Percentiles rank a stretch among this genome's conserved stretches.
Conservation (phyloP, 2,797 vertebrate species). For the Emys orbicularis region DNA sequence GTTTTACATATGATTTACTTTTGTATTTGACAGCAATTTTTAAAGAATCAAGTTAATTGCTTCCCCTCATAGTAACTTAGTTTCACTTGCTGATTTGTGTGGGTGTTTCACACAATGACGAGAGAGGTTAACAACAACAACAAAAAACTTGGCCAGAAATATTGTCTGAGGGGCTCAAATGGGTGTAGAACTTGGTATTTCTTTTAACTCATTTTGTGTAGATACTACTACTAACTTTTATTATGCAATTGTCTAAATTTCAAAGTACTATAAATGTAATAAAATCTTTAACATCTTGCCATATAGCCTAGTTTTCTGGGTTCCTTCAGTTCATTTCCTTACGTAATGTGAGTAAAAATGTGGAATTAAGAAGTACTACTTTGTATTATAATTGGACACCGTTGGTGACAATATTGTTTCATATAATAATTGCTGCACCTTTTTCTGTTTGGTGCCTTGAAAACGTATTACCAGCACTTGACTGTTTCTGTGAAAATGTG, state of each 20-base stretch:
- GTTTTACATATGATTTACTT: not conserved
- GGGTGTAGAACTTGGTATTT: not conserved
- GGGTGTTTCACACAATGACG: not conserved
- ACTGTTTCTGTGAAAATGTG: accelerated
- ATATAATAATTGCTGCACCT: not conserved
- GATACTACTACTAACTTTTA: not conserved
- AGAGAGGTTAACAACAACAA: not conserved
- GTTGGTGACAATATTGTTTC: not conserved
- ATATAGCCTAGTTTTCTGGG: not conserved
- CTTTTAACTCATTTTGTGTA: not conserved
- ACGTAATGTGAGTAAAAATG: not conserved
- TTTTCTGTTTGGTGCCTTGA: not conserved
- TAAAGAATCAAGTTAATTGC: not conserved
- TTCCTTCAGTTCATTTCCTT: not conserved
- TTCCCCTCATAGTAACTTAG: not conserved
- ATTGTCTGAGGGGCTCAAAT: not conserved
- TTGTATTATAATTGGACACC: not conserved
- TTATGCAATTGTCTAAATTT: not conserved
- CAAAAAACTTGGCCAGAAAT: not conserved
- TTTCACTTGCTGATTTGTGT: not conserved
- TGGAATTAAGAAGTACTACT: not conserved
- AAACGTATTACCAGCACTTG: not conserved
- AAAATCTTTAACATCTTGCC: not conserved
- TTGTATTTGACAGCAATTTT: not conserved
- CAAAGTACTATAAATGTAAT: not conserved